Base-by-base conservation (phyloP, 2,888 invertebrate genomes). In the Linnaemya vulpina region DNA sequence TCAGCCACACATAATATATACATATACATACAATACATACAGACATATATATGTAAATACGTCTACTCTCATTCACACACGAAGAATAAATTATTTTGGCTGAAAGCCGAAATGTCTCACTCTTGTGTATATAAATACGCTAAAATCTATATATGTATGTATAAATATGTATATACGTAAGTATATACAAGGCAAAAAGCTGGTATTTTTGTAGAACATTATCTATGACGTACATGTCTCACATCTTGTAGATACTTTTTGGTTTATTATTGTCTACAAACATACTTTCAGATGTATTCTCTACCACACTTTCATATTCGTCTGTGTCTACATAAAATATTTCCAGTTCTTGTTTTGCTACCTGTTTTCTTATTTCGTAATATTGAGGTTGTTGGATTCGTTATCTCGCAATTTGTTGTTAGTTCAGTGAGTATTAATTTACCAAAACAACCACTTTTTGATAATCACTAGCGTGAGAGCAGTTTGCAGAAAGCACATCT, bases 261-360 rank as follows among this genome's bases (percentile, higher is more conserved):
- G 1, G 17, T 65, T 5, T 49, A 35, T 17, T 65, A 43, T 43
- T 38, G 13, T 5, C 40, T 25, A 53, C 40, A 63, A 65, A 46
- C 53, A 49, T 58, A 25, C 38, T 30, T 38, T 9, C 67, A 40
- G 11, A 40, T 40, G 11, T 40, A 40, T 13, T 3, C 30, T 30
- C 30, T 5, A 30, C 30, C 30, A 30, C 30, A 30, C 30, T 3
- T 5, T 2, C 30, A 30, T 5, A 30, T 5, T 3, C 30, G 5
- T 38, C 3, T 3, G 46, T 15, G 22, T 22, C 7, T 22, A 63
- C 63, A 60, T 60, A 4, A 17, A n/a, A 1, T 38, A 38, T 67
- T 43, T 71, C 13, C 1, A 7, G 38, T 62, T 78, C 38, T 82
- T 87, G 86, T 87, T 86, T 84, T 87, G 86, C 73, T 83, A 70